These are phyloP conservation scores for Priocnemis perturbator DNA, from an alignment of 2,888 invertebrate species.

Conservation along the genomic window DNA sequence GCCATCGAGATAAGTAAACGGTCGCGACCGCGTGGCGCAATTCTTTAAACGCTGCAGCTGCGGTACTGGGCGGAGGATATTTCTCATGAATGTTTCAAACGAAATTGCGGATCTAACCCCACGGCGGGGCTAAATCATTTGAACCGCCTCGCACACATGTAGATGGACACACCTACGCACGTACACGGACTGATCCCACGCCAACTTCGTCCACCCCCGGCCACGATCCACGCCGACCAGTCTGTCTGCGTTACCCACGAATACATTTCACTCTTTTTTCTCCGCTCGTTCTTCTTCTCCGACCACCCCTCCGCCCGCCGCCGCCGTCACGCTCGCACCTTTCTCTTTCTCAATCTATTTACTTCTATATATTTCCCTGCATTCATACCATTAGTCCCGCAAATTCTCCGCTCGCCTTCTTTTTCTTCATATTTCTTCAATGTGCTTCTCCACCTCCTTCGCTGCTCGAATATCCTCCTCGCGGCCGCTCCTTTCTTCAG, in stretches of 20 bases:
- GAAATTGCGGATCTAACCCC: conserved; percentile 74
- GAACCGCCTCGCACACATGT: conserved; percentile 45
- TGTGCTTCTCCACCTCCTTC: conserved; percentile 21
- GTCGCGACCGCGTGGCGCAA: conserved; percentile 66
- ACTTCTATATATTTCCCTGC: conserved; percentile 16
- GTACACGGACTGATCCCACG: no score
- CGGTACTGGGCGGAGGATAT: conserved; percentile 66
- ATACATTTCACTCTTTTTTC: conserved; percentile 20
- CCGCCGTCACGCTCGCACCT: no score
- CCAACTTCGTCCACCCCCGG: conserved; percentile 5
- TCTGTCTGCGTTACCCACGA: no score
- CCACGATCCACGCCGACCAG: no score
- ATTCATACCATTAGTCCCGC: conserved; percentile 31
- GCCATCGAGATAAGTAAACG: conserved; percentile 67
- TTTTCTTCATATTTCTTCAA: conserved; percentile 13
- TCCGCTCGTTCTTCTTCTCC: conserved; percentile 19
- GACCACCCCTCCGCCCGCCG: background rate
- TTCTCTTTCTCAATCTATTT: conserved; percentile 18
- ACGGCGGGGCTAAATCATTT: conserved; percentile 71
- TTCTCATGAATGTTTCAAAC: conserved; percentile 74
- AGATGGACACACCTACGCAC: no score
- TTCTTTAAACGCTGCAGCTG: conserved; percentile 70
- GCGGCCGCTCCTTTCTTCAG: background rate
- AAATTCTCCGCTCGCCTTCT: conserved; percentile 29
- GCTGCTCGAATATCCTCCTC: background rate